phyloP scores from a whole-genome alignment of 2,797 vertebrate species.

The Borostomias antarcticus region DNA sequence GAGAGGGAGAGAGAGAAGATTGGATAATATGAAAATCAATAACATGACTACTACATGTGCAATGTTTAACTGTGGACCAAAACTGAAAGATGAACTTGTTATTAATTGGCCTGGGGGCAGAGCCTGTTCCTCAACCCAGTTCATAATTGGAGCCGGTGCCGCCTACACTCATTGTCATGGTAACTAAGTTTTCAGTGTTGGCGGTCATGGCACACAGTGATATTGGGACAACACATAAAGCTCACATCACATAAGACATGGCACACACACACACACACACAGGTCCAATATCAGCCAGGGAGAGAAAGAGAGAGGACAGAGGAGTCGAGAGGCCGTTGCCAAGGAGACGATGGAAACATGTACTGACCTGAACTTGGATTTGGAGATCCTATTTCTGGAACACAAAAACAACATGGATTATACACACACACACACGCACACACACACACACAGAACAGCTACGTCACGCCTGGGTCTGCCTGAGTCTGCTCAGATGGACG shows the following conservation, averaged over 20 bases:
- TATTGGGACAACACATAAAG: conserved; percentile 33
- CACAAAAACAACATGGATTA: conserved; percentile 90
- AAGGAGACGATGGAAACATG: conserved; percentile 61
- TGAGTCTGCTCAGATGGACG: background rate
- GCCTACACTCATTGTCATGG: background rate
- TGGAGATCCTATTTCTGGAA: conserved; percentile 99
- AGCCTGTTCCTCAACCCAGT: background rate
- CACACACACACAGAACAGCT: conserved; percentile 49
- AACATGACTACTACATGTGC: background rate
- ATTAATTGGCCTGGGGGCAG: background rate
- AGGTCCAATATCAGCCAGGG: background rate
- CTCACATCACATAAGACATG: conserved; percentile 36
- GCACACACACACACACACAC: conserved; percentile 13
- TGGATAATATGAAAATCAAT: background rate
- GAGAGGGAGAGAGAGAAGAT: background rate
- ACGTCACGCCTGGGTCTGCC: background rate
- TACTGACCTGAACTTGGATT: conserved; percentile 99
- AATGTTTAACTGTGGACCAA: background rate
- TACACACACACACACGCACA: conserved; percentile 71
- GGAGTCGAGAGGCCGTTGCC: background rate
- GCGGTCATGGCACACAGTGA: conserved; percentile 34
- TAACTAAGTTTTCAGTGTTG: conserved; percentile 10
- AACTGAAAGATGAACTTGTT: background rate
- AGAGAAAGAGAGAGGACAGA: conserved; percentile 13
- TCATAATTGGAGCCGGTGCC: background rate